Evolutionary conservation across 2,113 vertebrate genomes (phyloP).

Genomic region (Chelonoidis abingdonii): DNA sequence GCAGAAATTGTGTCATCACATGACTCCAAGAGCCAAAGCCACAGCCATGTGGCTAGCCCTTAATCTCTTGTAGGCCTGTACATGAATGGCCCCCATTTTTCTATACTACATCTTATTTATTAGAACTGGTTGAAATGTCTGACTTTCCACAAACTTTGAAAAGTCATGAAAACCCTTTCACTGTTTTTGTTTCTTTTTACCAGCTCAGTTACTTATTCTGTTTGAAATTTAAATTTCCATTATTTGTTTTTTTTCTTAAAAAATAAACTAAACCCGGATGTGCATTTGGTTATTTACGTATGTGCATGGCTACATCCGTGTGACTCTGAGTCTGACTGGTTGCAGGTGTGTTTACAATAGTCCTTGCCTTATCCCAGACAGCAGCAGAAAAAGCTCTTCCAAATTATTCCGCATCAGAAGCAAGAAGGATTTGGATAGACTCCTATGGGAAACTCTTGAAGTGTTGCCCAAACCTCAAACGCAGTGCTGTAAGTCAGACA

Average conservation of each 20-base stretch:
- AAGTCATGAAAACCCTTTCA: background rate
- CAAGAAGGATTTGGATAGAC: slow-evolving; percentile 52
- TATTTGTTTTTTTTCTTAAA: background rate
- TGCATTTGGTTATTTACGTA: background rate
- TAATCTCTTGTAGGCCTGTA: background rate
- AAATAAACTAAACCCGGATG: background rate
- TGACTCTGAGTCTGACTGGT: slow-evolving; percentile 50
- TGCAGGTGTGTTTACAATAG: slow-evolving; percentile 28
- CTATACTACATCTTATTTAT: background rate
- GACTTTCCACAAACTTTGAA: background rate
- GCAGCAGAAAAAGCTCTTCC: slow-evolving; percentile 52
- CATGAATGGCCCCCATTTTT: background rate
- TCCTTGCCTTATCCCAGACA: slow-evolving; percentile 58
- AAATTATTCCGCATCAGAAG: slow-evolving; percentile 58
- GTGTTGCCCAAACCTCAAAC: slow-evolving; percentile 75
- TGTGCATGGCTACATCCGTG: slow-evolving; percentile 8
- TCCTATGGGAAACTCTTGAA: slow-evolving; percentile 71
- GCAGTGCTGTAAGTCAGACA: slow-evolving; percentile 61
- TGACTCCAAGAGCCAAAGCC: background rate
- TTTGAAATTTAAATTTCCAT: background rate
- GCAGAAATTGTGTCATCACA: background rate
- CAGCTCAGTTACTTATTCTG: background rate
- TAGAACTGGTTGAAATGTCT: background rate
- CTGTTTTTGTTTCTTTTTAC: background rate
- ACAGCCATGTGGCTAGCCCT: background rate